phyloP scores from a whole-genome alignment of 2,113 vertebrate genomes.

The Acanthochromis polyacanthus region DNA sequence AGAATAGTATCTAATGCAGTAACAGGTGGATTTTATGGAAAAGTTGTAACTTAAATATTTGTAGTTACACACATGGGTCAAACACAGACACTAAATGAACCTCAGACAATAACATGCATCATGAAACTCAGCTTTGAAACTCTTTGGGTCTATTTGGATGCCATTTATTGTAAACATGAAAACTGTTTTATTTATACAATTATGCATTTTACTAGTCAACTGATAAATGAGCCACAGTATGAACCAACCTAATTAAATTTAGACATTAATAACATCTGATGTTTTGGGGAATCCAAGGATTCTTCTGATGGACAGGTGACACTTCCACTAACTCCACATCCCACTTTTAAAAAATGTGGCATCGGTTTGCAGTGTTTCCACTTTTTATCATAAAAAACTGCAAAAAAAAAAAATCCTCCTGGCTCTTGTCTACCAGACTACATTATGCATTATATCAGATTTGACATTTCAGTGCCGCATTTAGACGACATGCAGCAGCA shows the following conservation, averaged over 20 bases:
- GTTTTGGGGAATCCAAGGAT: background rate
- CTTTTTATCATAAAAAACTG: slow-evolving; percentile 9
- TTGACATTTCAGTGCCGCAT: background rate
- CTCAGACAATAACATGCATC: background rate
- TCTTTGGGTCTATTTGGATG: background rate
- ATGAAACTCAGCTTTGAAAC: background rate
- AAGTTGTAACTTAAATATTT: background rate
- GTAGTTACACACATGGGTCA: no score
- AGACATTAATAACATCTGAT: background rate
- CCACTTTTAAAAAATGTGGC: background rate
- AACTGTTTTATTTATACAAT: background rate
- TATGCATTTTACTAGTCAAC: background rate
- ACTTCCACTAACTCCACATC: background rate
- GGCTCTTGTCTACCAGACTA: slow-evolving; percentile 6
- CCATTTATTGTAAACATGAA: no score
- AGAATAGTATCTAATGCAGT: background rate
- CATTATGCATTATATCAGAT: slow-evolving; percentile 7
- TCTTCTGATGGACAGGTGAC: background rate
- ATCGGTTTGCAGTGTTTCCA: slow-evolving; percentile 19
- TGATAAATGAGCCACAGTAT: background rate
- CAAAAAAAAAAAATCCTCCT: background rate
- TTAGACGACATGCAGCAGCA: background rate
- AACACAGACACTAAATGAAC: background rate
- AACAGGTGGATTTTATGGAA: background rate
- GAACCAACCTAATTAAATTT: background rate